These are phyloP conservation scores for Planiliza haematocheilus DNA, from an alignment of 2,113 vertebrate genomes.

Conservation along the genomic window DNA sequence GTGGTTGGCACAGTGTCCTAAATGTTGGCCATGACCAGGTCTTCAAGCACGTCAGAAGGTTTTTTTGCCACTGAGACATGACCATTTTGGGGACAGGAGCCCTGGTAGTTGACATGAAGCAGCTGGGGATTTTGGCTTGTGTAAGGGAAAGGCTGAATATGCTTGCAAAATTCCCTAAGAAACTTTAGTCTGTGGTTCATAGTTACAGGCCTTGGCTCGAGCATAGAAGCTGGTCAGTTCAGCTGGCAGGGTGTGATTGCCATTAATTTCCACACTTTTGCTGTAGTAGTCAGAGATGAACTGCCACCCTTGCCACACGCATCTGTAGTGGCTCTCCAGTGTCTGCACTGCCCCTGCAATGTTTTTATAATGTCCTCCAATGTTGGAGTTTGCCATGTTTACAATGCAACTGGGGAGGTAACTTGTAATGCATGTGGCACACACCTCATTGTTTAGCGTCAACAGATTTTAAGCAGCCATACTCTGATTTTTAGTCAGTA, in stretches of 20 bases:
- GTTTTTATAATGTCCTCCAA: background rate
- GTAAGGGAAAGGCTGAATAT: constrained; percentile 1
- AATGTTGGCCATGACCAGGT: background rate
- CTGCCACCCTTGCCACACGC: background rate
- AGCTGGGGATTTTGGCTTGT: constrained; percentile 17
- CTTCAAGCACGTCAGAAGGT: too few relatives aligned
- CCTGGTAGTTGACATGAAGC: background rate
- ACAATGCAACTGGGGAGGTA: too few relatives aligned
- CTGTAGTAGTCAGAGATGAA: background rate
- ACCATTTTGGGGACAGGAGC: constrained; percentile 1
- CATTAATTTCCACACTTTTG: background rate
- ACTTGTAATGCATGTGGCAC: too few relatives aligned
- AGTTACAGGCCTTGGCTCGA: background rate
- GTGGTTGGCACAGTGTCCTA: background rate
- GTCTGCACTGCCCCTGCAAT: background rate
- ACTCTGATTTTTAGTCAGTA: too few relatives aligned
- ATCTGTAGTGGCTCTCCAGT: background rate
- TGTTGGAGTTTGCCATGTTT: too few relatives aligned
- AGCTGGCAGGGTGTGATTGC: background rate
- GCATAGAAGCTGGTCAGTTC: background rate
- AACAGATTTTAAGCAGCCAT: too few relatives aligned
- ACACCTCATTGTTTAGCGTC: too few relatives aligned
- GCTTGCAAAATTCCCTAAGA: constrained; percentile 2
- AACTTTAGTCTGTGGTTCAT: constrained; percentile 3
- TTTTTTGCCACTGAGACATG: too few relatives aligned